A percentile compares a stretch with the other conserved stretches of the same genome.
Conservation (phyloP, 2,797 vertebrate species). For the Nannoperca australis region DNA sequence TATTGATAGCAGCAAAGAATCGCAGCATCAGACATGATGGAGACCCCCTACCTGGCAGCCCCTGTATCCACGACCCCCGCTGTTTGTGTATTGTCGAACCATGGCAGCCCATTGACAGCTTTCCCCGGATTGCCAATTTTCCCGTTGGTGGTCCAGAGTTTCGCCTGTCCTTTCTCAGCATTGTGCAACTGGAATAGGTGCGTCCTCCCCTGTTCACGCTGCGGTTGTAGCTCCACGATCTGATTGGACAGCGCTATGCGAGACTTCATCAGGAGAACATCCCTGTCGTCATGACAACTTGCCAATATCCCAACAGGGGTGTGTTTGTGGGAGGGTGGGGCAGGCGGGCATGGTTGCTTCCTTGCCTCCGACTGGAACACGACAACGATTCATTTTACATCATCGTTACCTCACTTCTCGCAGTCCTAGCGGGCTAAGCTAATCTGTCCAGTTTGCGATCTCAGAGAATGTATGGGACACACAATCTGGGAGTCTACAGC, state of each 20-base stretch:
- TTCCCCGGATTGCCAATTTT: constrained; percentile 90
- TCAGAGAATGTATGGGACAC: constrained; percentile 46
- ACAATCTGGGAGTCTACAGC: constrained; percentile 47
- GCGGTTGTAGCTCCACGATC: constrained; percentile 96
- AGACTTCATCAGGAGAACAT: constrained; percentile 99
- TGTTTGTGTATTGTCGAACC: constrained; percentile 90
- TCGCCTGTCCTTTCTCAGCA: constrained; percentile 92
- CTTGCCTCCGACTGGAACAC: constrained; percentile 85
- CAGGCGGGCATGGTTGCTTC: constrained; percentile 64
- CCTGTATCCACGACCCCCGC: constrained; percentile 88
- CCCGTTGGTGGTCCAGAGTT: constrained; percentile 92
- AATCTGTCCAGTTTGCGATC: constrained; percentile 66
- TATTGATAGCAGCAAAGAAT: constrained; percentile 69
- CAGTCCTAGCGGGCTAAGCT: constrained; percentile 67
- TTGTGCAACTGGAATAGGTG: constrained; percentile 97
- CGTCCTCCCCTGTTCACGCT: constrained; percentile 97
- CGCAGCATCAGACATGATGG: constrained; percentile 70
- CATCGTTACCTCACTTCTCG: constrained; percentile 85
- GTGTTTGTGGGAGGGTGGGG: constrained; percentile 78
- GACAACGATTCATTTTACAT: constrained; percentile 86
- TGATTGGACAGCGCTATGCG: constrained; percentile 96
- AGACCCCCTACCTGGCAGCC: constrained; percentile 92
- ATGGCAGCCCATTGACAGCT: constrained; percentile 89
- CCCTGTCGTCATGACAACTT: constrained; percentile 99
- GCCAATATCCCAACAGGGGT: constrained; percentile 89